phyloP scores from a whole-genome alignment of 2,113 vertebrate species.

The Copsychus sechellarum region DNA sequence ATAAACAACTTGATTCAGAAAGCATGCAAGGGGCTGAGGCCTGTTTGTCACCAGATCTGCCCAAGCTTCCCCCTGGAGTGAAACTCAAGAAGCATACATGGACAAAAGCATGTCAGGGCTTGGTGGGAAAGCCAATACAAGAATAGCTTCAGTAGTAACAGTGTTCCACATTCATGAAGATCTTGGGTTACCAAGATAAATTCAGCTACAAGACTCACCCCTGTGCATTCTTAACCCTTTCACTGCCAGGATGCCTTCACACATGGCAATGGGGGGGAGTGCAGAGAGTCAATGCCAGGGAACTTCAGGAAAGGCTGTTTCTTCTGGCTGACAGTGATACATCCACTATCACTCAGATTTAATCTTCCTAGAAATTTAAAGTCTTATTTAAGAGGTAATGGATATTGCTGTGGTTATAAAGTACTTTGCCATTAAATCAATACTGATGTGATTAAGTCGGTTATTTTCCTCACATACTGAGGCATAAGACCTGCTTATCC shows the following conservation, averaged over 20 bases:
- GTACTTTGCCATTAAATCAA: neutral
- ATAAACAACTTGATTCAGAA: constrained; percentile 32
- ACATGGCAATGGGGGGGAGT: accelerated
- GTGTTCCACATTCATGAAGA: constrained; percentile 53
- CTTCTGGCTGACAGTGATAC: neutral
- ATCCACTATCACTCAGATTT: neutral
- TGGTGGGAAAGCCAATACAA: constrained; percentile 60
- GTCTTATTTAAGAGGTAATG: neutral
- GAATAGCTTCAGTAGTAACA: constrained; percentile 65
- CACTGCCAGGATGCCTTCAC: neutral
- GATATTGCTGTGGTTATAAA: neutral
- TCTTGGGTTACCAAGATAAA: constrained; percentile 68
- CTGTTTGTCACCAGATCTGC: constrained; percentile 68
- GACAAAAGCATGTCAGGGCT: constrained; percentile 69
- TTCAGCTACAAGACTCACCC: constrained; percentile 54
- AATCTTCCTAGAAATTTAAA: neutral
- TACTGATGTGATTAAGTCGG: neutral
- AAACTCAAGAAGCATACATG: constrained; percentile 56
- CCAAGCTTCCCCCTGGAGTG: constrained; percentile 49
- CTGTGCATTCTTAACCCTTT: constrained; percentile 63
- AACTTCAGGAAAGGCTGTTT: neutral
- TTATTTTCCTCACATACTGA: neutral
- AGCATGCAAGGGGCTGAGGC: constrained; percentile 13
- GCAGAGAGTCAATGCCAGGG: neutral
- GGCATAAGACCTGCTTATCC: neutral